Percentiles rank a stretch among this genome's conserved stretches.
phyloP scores from a whole-genome alignment of 1,140 invertebrate genomes.

The Bombus waltoni region DNA sequence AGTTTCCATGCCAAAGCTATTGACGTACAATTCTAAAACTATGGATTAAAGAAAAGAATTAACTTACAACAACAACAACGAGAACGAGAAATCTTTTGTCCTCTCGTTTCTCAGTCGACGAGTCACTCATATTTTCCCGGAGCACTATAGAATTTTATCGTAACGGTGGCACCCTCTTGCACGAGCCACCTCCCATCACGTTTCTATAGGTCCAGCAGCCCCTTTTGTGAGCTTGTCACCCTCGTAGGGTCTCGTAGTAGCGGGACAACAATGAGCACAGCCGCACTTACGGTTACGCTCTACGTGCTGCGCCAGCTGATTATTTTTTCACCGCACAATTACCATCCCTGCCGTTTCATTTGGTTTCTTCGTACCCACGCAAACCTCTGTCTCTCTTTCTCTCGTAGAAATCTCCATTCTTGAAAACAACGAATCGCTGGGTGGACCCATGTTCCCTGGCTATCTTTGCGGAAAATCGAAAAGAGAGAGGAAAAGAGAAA shows the following conservation, averaged over 20 bases:
- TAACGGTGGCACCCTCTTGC: slow-evolving; percentile 31
- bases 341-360: slow-evolving; percentile 55
- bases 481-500: neutral
- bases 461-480: slow-evolving; percentile 32
- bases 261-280: slow-evolving; percentile 64
- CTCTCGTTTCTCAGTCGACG: neutral
- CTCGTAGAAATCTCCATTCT: neutral
- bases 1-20: neutral
- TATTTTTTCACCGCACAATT: slow-evolving; percentile 78
- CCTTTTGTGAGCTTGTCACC: slow-evolving; percentile 53
- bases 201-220: slow-evolving; percentile 53
- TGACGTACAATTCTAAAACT: neutral
- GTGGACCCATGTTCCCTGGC: neutral
- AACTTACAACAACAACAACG: neutral
- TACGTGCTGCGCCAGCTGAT: slow-evolving; percentile 68
- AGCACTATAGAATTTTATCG: slow-evolving; percentile 33
- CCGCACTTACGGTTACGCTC: slow-evolving; percentile 63
- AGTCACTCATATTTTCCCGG: slow-evolving; percentile 51
- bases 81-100: slow-evolving; percentile 8
- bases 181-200: slow-evolving; percentile 45
- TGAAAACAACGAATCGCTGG: slow-evolving; percentile 4
- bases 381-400: neutral
- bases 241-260: slow-evolving; percentile 38
- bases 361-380: slow-evolving; percentile 1
- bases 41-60: slow-evolving; percentile 1